Conservation (phyloP, 2,888 invertebrate species). For the Scaptomyza flava region DNA sequence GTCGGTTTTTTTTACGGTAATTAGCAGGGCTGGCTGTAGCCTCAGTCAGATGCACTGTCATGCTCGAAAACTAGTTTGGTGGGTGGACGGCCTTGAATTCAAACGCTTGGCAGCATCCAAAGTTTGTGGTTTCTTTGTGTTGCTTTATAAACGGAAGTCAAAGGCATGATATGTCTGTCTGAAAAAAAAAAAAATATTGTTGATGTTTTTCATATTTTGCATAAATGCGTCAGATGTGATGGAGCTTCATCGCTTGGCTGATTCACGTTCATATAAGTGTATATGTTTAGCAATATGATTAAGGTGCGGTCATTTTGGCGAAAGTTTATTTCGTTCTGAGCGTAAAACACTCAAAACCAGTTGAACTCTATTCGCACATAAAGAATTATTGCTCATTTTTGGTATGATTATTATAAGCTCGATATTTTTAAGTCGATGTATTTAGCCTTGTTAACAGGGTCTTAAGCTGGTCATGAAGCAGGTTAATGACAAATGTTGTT, state of each 20-base stretch:
- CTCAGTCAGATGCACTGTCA: conserved; percentile 31
- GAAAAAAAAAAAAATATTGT: not conserved
- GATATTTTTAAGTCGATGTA: conserved; percentile 8
- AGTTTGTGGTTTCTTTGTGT: conserved; percentile 27
- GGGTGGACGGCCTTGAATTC: conserved; percentile 64
- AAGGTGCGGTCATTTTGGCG: conserved; percentile 36
- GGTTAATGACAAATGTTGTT: conserved; percentile 51
- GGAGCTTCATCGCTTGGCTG: conserved; percentile 20
- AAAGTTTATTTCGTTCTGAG: conserved; percentile 24
- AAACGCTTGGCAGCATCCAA: conserved; percentile 12
- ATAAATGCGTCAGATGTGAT: conserved; percentile 36
- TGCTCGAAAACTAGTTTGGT: conserved; percentile 46
- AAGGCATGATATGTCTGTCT: conserved; percentile 33
- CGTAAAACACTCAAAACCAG: not conserved
- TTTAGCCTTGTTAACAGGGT: conserved; percentile 56
- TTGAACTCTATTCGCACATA: conserved; percentile 25
- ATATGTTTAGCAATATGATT: conserved; percentile 15
- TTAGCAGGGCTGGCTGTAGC: conserved; percentile 16
- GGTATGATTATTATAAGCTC: conserved; percentile 9
- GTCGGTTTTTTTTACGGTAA: not conserved
- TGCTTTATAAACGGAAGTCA: conserved; percentile 44
- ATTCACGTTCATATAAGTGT: conserved; percentile 22
- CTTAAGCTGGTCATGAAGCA: conserved; percentile 33
- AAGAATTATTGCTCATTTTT: conserved; percentile 21
- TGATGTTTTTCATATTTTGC: conserved; percentile 13